These are phyloP conservation scores for Agriopis leucophaearia DNA, from an alignment of 2,888 invertebrate species.

Conservation along the genomic window DNA sequence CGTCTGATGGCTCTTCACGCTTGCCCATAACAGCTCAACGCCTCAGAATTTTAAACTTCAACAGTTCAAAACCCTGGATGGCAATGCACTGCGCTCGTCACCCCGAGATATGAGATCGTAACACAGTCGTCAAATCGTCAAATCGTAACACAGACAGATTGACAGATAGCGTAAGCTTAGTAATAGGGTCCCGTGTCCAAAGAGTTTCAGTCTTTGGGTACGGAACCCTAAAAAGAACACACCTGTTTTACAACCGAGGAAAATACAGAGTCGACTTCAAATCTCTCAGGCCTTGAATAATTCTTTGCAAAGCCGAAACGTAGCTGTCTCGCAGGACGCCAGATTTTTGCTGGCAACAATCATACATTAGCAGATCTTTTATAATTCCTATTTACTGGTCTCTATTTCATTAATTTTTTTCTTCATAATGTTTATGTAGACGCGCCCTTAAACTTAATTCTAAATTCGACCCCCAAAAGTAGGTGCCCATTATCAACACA, in stretches of 20 bases:
- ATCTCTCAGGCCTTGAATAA: conserved; percentile 38
- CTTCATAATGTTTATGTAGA: no score
- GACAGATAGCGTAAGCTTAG: no score
- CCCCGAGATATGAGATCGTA: no score
- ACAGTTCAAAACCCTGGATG: no score
- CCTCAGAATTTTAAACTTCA: no score
- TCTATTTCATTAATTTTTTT: conserved; percentile 12
- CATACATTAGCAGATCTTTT: conserved; percentile 36
- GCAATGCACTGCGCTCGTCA: no score
- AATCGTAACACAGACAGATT: no score
- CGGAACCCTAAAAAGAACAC: conserved; percentile 16
- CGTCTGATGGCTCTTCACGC: no score
- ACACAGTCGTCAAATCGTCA: no score
- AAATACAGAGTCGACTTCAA: conserved; percentile 20
- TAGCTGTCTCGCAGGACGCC: conserved; percentile 31
- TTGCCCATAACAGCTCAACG: no score
- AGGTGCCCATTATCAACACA: conserved; percentile 21
- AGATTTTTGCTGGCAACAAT: conserved; percentile 40
- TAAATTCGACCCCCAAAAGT: conserved; percentile 4
- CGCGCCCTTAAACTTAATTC: not conserved
- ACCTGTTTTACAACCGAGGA: conserved; percentile 27
- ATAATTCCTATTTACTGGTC: conserved; percentile 25
- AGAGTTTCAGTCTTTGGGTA: no score
- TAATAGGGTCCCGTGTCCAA: no score
- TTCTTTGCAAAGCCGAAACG: conserved; percentile 40